Evolutionary conservation across 2,888 invertebrate genomes (phyloP).

Genomic region (Rhogogaster chlorosoma): DNA sequence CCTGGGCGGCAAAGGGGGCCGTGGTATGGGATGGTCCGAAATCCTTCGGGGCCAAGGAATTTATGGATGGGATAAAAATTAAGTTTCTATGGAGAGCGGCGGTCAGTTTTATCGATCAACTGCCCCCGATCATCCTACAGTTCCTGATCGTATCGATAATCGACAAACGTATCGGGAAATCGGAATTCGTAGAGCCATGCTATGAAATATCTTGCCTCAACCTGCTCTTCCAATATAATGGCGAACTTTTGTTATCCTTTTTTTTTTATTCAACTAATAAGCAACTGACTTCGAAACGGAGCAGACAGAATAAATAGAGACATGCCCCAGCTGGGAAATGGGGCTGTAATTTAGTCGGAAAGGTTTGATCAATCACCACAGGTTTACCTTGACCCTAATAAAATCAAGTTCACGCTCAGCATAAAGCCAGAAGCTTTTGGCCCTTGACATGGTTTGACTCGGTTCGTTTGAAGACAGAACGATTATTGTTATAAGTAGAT

Average conservation of each 20-base stretch:
- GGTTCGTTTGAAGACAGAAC: not conserved
- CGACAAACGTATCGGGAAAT: not conserved
- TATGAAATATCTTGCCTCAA: not conserved
- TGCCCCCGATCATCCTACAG: not conserved
- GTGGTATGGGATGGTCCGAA: not conserved
- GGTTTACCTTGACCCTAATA: not conserved
- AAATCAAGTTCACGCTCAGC: not conserved
- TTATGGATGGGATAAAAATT: constrained; percentile 23
- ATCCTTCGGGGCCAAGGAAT: constrained; percentile 3
- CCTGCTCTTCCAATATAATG: not conserved
- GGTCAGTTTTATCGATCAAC: constrained; percentile 27
- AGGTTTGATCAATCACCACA: not conserved
- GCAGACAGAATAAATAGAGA: not conserved
- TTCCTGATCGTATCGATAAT: not conserved
- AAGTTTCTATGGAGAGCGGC: not conserved
- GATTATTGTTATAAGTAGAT: not conserved
- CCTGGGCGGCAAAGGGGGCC: not conserved
- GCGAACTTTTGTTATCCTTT: not conserved
- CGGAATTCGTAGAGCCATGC: not conserved
- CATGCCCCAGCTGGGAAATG: not conserved
- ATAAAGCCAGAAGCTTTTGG: not conserved
- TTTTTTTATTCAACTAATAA: not conserved
- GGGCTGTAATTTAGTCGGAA: not conserved
- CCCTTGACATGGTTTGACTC: not conserved
- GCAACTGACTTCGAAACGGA: not conserved